Conservation (phyloP, 2,797 vertebrate species). For the Bothrops alternatus region DNA sequence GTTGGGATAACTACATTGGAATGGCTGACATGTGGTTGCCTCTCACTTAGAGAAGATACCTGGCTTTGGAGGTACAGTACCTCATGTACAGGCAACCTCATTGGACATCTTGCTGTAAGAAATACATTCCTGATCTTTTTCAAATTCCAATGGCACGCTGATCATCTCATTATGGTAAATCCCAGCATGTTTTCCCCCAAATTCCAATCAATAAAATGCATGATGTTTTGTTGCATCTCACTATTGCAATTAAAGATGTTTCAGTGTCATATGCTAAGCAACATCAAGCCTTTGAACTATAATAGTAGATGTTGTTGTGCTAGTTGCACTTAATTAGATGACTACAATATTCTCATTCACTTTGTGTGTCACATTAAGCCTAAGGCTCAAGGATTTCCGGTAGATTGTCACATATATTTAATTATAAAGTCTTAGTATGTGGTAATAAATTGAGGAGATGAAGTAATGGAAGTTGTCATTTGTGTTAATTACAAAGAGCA, state of each 20-base stretch:
- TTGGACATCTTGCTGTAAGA: background rate
- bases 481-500: slow-evolving; percentile 8
- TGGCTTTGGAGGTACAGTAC: background rate
- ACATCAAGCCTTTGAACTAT: background rate
- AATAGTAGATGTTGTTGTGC: background rate
- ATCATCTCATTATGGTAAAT: background rate
- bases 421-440: background rate
- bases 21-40: background rate
- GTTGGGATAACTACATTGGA: background rate
- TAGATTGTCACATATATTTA: background rate
- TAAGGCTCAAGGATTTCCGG: fast-evolving
- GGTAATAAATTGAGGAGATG: background rate
- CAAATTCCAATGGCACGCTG: background rate
- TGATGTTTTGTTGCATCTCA: background rate
- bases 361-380: slow-evolving; percentile 44
- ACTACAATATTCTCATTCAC: background rate
- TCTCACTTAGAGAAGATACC: background rate
- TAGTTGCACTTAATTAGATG: background rate
- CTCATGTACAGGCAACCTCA: background rate
- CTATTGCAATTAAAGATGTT: background rate
- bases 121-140: background rate
- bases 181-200: background rate
- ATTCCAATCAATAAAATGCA: background rate
- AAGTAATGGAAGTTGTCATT: background rate
- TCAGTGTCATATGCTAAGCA: background rate